Evolutionary conservation across 2,113 vertebrate genomes (phyloP), one percentile per base, ranked within the genome.

Genomic region (Cyprinodon variegatus): DNA sequence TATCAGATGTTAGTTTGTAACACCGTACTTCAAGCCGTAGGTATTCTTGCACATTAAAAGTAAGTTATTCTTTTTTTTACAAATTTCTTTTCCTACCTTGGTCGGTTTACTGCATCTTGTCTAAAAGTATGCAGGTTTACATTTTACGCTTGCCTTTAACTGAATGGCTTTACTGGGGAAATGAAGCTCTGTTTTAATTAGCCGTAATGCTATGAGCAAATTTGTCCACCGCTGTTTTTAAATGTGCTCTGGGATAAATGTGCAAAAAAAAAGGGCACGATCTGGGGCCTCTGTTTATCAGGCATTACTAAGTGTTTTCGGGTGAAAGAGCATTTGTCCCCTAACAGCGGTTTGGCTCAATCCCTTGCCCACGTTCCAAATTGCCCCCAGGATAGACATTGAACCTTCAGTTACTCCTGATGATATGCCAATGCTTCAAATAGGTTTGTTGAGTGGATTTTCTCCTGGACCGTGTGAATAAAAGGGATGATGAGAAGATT

Each of bases 261-360:
- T 61, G 11, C 12, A 36, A 7, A 38, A 9, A 39, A 9, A 36
- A 41, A 9, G 62, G 20, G 62, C 38, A 64, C 11, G 43, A 41
- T 40, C 15, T 40, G 38, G 39, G 38, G 62, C 17, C 3, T 20
- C 38, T 29, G 59, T 63, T 40, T 38, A 63, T 62, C 61, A 17
- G 61, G 36, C 61, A 17, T 17, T 63, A 40, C 37, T 39, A 15
- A 63, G 61, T 1, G 17, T 20, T 64, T 64, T 64, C 1, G 15
- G 62, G 40, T 64, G 62, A 17, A 8, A 64, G 62, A 64, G 62
- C 62, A 64, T 13, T 64, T 64, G 62, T 64, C 15, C 15, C 17
- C 38, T 20, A 17, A 64, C 20, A 15, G n/a, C 38, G 38, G 38
- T 64, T 41, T 64, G 38, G 38, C 38, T 64, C 38, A 10, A 17